Base-by-base conservation (phyloP, 2,113 vertebrate genomes). In the Myotis davidii region DNA sequence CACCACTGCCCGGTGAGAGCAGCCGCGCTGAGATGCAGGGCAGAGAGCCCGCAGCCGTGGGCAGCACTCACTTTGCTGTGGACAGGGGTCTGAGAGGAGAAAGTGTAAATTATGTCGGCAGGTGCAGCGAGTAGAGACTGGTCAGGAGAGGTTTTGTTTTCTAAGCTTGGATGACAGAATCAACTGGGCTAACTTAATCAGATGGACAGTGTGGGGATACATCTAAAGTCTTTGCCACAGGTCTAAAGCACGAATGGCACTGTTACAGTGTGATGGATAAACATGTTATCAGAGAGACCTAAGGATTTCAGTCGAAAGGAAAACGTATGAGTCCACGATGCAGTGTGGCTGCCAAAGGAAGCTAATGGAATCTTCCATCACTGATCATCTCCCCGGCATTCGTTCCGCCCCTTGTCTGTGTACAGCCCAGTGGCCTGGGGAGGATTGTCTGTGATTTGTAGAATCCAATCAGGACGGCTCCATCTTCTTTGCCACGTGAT, bases 61-160 rank as follows among this genome's bases (percentile, higher is more conserved):
- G 29, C 6, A 8, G 45, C 6, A 0, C 34, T 6, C 9, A 3
- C 4, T 45, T 69, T 14, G 2, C 72, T 9, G 1, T 25, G 72
- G 37, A 5, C 14, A 0, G 37, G 0, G 6, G 45, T 5, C 16
- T 1, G 20, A 20, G 7, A 65, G 20, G 9, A 23, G 18, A 9
- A 18, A 25, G 54, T 6, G 7, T 69, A 13, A 3, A 1, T 61
- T 5, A 21, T 2, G 16, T 20, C 21, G 20, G 29, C 3, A 4
- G 77, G n/a, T 25, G 48, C 9, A 1, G 5, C 18, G 64, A 37
- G 54, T 10, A 50, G 73, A 86, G 32, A 32, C 2, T 27, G 70
- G 23, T n/a, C 21, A 18, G 1, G 21, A 73, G 21, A 20, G 11
- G 29, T 18, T 77, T 39, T 72, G 45, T 78, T 42, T 56, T 54